Evolutionary conservation across 2,113 vertebrate genomes (phyloP).

Genomic region (Prionailurus viverrinus): DNA sequence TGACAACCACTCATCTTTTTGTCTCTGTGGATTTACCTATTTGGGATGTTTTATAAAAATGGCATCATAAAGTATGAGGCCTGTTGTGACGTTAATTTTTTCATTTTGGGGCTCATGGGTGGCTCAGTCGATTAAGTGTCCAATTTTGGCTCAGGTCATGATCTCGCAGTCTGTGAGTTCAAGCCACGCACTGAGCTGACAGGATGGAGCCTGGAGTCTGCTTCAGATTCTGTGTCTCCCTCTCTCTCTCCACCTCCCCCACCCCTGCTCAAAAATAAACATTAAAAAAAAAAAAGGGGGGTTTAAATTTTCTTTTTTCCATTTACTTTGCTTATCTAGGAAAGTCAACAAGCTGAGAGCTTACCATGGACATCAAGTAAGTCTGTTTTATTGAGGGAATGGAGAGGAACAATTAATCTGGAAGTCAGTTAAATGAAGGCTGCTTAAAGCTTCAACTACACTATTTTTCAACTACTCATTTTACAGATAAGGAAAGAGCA

Average conservation of each 20-base stretch:
- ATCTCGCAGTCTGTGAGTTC: too few species aligned
- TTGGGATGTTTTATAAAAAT: slow-evolving; percentile 30
- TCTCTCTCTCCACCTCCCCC: too few species aligned
- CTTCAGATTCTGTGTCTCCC: too few species aligned
- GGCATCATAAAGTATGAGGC: neutral
- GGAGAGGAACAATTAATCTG: slow-evolving; percentile 16
- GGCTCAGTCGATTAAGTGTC: too few species aligned
- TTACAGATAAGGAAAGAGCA: neutral
- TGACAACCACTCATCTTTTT: slow-evolving; percentile 37
- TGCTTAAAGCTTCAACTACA: slow-evolving; percentile 16
- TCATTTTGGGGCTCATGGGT: too few species aligned
- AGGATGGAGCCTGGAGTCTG: too few species aligned
- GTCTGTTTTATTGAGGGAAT: slow-evolving; percentile 21
- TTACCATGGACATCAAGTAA: neutral
- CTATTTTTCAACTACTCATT: neutral
- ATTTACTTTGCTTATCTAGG: slow-evolving; percentile 5
- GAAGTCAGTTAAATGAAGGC: neutral
- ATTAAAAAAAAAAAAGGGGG: too few species aligned
- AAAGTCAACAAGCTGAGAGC: neutral
- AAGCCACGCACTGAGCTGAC: too few species aligned
- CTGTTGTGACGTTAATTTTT: neutral
- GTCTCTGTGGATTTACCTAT: neutral
- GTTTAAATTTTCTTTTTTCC: too few species aligned
- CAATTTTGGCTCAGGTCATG: too few species aligned
- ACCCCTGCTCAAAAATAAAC: too few species aligned